A percentile compares a stretch with the other conserved stretches of the same genome.
Evolutionary conservation across 2,113 vertebrate genomes (phyloP).

Genomic region (Conger conger): DNA sequence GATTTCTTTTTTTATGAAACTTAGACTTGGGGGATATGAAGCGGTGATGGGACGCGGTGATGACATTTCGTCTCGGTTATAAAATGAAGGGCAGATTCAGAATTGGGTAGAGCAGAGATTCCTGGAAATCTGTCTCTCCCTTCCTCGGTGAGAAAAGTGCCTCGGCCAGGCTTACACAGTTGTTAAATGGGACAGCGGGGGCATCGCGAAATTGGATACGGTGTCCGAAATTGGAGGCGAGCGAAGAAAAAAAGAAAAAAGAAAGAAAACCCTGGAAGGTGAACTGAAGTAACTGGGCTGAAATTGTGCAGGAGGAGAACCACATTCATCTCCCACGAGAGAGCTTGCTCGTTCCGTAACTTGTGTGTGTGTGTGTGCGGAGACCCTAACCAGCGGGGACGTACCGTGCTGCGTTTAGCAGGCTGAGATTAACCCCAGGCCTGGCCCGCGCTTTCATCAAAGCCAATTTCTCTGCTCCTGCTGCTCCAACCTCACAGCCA

Average conservation of each 20-base stretch:
- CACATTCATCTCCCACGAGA: not conserved
- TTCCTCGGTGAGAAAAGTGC: not conserved
- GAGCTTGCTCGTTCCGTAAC: not conserved
- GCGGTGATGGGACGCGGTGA: too few relatives aligned
- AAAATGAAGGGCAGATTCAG: constrained; percentile 1
- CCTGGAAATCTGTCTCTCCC: not conserved
- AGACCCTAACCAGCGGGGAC: not conserved
- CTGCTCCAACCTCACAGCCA: not conserved
- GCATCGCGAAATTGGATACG: not conserved
- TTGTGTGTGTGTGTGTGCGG: not conserved
- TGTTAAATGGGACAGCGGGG: not conserved
- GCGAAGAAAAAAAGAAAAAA: not conserved
- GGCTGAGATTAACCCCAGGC: not conserved
- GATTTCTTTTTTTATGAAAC: not conserved
- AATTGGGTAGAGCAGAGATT: not conserved
- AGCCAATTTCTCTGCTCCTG: not conserved
- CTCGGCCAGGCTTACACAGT: not conserved
- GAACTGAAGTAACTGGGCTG: not conserved
- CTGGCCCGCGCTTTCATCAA: not conserved
- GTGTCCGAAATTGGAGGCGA: not conserved
- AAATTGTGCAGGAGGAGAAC: not conserved
- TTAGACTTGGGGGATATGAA: not conserved
- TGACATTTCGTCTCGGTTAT: constrained; percentile 1
- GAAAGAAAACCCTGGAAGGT: not conserved
- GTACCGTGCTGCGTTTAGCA: not conserved